Conservation (phyloP, 2,113 vertebrate genomes). For the Malurus melanocephalus region DNA sequence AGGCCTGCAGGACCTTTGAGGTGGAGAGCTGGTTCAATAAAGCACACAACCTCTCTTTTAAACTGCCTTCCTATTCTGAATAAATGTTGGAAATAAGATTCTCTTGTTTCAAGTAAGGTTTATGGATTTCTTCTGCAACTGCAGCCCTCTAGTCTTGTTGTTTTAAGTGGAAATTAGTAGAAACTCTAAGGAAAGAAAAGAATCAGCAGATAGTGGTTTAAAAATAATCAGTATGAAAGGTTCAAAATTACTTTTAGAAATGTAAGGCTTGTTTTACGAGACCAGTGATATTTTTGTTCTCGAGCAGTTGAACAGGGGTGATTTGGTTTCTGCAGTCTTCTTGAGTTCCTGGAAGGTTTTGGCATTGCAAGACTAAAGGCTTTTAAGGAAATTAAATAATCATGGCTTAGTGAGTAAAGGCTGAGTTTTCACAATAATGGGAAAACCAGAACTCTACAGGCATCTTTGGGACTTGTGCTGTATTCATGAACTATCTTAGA, state of each 20-base stretch:
- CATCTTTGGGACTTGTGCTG: neutral
- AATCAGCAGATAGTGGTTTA: neutral
- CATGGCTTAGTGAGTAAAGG: neutral
- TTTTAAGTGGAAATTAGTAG: neutral
- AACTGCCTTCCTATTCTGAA: neutral
- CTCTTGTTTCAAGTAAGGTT: neutral
- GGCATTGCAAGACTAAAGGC: neutral
- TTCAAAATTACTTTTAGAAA: neutral
- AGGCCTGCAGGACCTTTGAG: neutral
- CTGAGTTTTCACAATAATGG: neutral
- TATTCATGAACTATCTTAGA: neutral
- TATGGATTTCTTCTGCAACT: neutral
- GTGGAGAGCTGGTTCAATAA: neutral
- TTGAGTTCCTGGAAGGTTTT: neutral
- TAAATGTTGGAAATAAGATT: neutral
- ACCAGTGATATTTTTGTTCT: neutral
- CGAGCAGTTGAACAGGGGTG: neutral
- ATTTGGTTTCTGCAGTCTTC: neutral
- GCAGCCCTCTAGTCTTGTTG: neutral
- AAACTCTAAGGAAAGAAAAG: neutral
- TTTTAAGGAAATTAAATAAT: neutral
- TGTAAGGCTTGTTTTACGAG: neutral
- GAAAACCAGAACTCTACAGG: accelerated
- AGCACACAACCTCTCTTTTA: neutral
- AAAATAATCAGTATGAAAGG: neutral